Conservation (phyloP, 2,888 invertebrate species). For the Pristionchus maxplancki region DNA sequence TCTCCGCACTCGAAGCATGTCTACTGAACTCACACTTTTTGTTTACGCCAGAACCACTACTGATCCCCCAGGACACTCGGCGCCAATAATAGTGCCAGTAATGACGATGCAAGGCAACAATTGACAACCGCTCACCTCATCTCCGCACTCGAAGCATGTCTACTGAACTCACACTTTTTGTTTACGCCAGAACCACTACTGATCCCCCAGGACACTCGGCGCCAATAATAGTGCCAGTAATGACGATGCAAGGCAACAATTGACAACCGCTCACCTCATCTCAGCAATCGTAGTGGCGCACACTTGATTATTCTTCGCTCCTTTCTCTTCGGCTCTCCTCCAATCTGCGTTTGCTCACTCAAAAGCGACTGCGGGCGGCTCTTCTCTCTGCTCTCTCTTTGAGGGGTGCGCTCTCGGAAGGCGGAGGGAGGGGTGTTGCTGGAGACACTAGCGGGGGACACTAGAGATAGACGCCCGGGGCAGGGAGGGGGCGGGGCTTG, state of each 20-base stretch:
- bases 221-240: too few species aligned
- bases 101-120: not conserved
- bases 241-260: not conserved
- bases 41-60: too few species aligned
- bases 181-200: too few species aligned
- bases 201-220: too few species aligned
- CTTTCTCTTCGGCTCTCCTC: too few species aligned
- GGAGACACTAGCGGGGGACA: not conserved
- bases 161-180: too few species aligned
- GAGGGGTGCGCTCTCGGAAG: conserved; percentile 2
- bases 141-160: not conserved
- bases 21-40: too few species aligned
- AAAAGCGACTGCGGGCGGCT: not conserved
- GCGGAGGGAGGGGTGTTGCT: not conserved
- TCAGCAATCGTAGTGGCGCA: not conserved
- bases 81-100: too few species aligned
- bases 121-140: not conserved
- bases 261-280: not conserved
- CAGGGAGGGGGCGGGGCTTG: conserved; percentile 8
- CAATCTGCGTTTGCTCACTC: conserved; percentile 29
- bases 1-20: not conserved
- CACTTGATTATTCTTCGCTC: not conserved
- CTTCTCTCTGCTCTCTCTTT: conserved; percentile 1
- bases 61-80: too few species aligned
- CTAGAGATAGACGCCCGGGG: not conserved